Evolutionary conservation across 1,140 invertebrate species (phyloP), one percentile per base, ranked within the genome.

Genomic region (Drosophila trapezifrons): DNA sequence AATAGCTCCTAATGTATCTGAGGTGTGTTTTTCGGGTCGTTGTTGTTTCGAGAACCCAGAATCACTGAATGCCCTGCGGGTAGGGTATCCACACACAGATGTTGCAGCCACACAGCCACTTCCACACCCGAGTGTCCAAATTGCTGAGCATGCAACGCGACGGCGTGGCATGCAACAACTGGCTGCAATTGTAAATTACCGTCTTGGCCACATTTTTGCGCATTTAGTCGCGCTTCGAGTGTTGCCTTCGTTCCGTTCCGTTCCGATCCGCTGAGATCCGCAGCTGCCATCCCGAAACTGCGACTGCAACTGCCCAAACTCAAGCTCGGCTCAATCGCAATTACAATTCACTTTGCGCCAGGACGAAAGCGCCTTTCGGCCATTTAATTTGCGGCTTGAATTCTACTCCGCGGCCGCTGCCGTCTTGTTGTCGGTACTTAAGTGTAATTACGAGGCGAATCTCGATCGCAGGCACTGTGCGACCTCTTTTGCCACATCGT

Each of bases 321-420:
- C 49, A 15, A 46, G 13, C 40, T 25, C 62, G 29, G 58, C 75
- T 62, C 72, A 74, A 69, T 71, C 65, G 80, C 84, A 87, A 87
- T 87, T 87, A 87, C 84, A 89, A 87, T 87, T 87, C 84, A 87
- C 84, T 87, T 87, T 87, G 84, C 83, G 81, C 81, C 84, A 87
- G 84, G 83, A 87, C 83, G 70, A 82, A 74, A 80, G 76, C 79
- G 67, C 59, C 78, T 80, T 65, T 66, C 37, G 62, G 66, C 59
- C 84, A 87, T 87, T 87, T 87, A 87, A 87, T 87, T 89, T 87
- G 76, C 73, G 76, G 79, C 76, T 78, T 75, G 65, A 66, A 75
- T 55, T 64, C 65, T 65, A 43, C 29, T 59, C 52, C 42, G 52
- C 60, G 60, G 65, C 49, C 62, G 35, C 47, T 25, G 27, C 38